Base-by-base conservation (phyloP, 2,797 vertebrate genomes). In the Squalus acanthias region DNA sequence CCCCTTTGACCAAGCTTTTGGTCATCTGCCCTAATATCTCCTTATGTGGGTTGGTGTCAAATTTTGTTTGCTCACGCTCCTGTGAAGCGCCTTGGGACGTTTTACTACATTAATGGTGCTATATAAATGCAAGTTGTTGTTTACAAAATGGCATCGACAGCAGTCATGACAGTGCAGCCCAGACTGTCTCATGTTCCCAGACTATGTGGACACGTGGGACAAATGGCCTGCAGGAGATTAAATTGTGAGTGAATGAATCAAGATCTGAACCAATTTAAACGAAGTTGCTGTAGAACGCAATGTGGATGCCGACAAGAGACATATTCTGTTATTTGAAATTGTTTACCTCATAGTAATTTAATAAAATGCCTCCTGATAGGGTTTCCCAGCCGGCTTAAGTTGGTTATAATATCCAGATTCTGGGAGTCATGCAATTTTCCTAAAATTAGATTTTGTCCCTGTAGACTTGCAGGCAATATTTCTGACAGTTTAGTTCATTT, bases 351-450 rank as follows among this genome's bases (percentile, higher is more conserved):
- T 50, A 20, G 39, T 50, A 85, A 50, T 6, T 85, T 50, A 85
- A 85, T 50, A 22, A 85, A 85, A 85, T 85, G 46, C 6, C 39
- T 22, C 50, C 6, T 50, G 39, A 85, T 85, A 85, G 39, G 46
- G 82, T 50, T 50, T 85, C 39, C 82, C 9, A 85, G 82, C 7
- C 2, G 46, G 22, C 17, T 85, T 85, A 85, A 85, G 20, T 85
- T 85, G 82, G 82, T 50, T 85, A 85, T 50, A 85, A 50, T 85
- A 85, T 85, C 20, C 46, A 85, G 82, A 85, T 85, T 85, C 82
- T 92, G 63, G 15, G 63, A 92, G 63, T 92, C 57, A n/a, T 92
- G 57, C 29, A 92, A 65, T 65, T 92, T 92, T 92, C 89, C 89
- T 65, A 65, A 65, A 92, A n/a, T 92, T 92, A 92, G 89, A 15